A percentile compares a stretch with the other conserved stretches of the same genome.
These are phyloP conservation scores for Trichopria drosophilae DNA, from an alignment of 2,888 invertebrate species.

Conservation along the genomic window DNA sequence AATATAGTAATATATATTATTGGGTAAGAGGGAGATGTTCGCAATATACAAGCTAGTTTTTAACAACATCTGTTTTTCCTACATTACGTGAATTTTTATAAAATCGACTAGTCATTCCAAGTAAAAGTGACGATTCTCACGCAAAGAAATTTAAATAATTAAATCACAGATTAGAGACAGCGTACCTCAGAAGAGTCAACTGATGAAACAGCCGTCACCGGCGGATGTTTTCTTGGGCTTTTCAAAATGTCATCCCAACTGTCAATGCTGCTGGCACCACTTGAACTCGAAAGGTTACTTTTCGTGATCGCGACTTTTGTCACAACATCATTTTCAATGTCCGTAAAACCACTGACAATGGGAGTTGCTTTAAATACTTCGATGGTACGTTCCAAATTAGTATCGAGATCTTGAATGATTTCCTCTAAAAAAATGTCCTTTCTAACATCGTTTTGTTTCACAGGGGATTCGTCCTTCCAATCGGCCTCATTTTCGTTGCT, in stretches of 20 bases:
- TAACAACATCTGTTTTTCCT: no score
- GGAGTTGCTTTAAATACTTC: conserved; percentile 46
- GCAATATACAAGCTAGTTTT: no score
- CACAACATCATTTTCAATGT: neutral
- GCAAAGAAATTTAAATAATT: no score
- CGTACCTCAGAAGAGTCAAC: no score
- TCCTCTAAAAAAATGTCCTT: conserved; percentile 46
- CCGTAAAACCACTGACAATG: conserved; percentile 35
- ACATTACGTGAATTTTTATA: no score
- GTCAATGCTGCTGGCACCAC: conserved; percentile 46
- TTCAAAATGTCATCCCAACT: conserved; percentile 43
- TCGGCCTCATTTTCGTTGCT: conserved; percentile 70
- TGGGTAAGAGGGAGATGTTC: no score
- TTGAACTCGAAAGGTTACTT: conserved; percentile 39
- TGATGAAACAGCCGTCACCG: no score
- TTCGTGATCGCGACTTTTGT: conserved; percentile 10
- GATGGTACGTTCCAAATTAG: conserved; percentile 43
- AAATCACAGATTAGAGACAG: no score
- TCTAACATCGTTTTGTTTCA: no score
- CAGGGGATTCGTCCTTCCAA: conserved; percentile 44
- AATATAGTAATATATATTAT: no score
- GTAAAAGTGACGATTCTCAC: no score
- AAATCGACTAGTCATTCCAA: no score
- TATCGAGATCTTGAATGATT: conserved; percentile 45
- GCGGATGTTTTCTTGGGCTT: conserved; percentile 24